Evolutionary conservation across 2,888 invertebrate species (phyloP).

Genomic region (Herminia tarsipennalis): DNA sequence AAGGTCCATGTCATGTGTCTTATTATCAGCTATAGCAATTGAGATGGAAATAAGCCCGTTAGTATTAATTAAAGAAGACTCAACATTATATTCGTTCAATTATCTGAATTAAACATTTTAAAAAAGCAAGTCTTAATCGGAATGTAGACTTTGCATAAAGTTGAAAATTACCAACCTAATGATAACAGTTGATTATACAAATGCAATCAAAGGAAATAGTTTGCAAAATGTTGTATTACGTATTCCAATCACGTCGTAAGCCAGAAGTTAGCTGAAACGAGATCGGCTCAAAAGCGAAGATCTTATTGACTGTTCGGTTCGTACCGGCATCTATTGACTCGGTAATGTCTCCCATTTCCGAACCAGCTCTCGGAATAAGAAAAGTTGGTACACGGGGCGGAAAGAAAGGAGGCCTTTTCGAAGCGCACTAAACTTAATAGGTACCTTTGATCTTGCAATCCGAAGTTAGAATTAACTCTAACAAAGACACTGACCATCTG

Average conservation of each 20-base stretch:
- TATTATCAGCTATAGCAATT: constrained; percentile 33
- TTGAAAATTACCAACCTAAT: constrained; percentile 37
- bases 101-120: neutral
- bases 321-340: constrained; percentile 78
- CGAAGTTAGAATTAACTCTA: constrained; percentile 77
- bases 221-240: constrained; percentile 51
- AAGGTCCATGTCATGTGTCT: constrained; percentile 30
- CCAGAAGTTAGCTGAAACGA: constrained; percentile 70
- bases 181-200: constrained; percentile 61
- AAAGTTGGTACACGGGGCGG: constrained; percentile 75
- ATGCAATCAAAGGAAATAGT: constrained; percentile 52
- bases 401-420: constrained; percentile 75
- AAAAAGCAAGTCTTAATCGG: neutral
- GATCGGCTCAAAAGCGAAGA: constrained; percentile 68
- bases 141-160: constrained; percentile 12
- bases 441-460: constrained; percentile 77
- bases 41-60: constrained; percentile 32
- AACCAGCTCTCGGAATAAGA: constrained; percentile 79
- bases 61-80: too few species aligned
- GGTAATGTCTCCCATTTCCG: constrained; percentile 82
- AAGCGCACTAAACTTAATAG: constrained; percentile 72
- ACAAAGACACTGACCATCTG: constrained; percentile 74
- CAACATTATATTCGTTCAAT: too few species aligned
- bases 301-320: constrained; percentile 76
- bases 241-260: constrained; percentile 63